These are phyloP conservation scores for Argyra leucocephala DNA, from an alignment of 2,888 invertebrate genomes.

Conservation along the genomic window DNA sequence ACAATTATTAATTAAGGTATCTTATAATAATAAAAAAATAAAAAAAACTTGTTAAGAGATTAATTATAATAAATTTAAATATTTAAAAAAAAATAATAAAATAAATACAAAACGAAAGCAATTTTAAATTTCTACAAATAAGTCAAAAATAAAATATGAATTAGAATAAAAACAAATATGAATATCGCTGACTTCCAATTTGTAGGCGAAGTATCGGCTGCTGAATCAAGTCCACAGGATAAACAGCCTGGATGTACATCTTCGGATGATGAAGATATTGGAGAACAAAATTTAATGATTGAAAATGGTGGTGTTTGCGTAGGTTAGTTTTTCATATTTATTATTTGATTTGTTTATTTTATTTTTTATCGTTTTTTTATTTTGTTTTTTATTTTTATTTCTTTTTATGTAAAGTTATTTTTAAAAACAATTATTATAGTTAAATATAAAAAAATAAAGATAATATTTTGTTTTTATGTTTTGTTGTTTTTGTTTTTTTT, in stretches of 20 bases:
- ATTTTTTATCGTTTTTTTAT: constrained; percentile 4
- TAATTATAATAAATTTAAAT: no score
- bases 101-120: no score
- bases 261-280: constrained; percentile 34
- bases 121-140: neutral
- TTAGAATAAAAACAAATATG: neutral
- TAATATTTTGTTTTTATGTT: neutral
- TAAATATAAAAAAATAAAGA: no score
- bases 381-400: constrained; percentile 4
- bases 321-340: constrained; percentile 39
- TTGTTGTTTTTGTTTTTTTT: constrained; percentile 2
- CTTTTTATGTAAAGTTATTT: neutral
- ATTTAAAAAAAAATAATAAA: no score
- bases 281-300: constrained; percentile 38
- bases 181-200: constrained; percentile 10
- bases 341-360: constrained; percentile 9
- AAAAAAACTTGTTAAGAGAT: no score
- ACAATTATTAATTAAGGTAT: no score
- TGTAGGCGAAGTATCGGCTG: constrained; percentile 43
- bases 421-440: neutral
- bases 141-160: neutral
- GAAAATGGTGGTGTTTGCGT: constrained; percentile 36
- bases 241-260: constrained; percentile 37
- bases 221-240: constrained; percentile 42
- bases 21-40: no score